Evolutionary conservation across 2,113 vertebrate genomes (phyloP).

Genomic region (Platanista minor): DNA sequence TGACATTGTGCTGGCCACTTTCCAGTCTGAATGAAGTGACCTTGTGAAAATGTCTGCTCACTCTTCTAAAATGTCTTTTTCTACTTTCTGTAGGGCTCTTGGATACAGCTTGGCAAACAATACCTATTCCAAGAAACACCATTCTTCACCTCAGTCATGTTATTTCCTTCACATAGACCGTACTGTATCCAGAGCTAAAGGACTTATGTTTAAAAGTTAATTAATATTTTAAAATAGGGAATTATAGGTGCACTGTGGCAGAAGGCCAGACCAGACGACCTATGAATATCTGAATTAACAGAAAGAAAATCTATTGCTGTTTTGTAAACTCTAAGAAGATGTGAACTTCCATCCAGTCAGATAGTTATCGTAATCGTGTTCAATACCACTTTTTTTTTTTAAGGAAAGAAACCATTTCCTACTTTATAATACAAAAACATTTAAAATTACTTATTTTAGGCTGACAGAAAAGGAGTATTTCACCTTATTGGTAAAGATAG

Average conservation of each 20-base stretch:
- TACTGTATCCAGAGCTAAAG: constrained; percentile 53
- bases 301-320: constrained; percentile 57
- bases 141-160: constrained; percentile 60
- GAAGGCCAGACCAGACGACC: constrained; percentile 58
- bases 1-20: constrained; percentile 82
- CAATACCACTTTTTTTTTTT: constrained; percentile 12
- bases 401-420: constrained; percentile 49
- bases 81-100: constrained; percentile 72
- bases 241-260: constrained; percentile 44
- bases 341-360: constrained; percentile 58
- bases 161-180: constrained; percentile 50
- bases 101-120: constrained; percentile 69
- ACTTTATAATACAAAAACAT: constrained; percentile 56
- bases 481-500: constrained; percentile 32
- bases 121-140: constrained; percentile 72
- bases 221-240: constrained; percentile 73
- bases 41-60: constrained; percentile 78
- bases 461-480: constrained; percentile 41
- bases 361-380: constrained; percentile 61
- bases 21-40: constrained; percentile 78
- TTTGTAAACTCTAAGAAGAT: constrained; percentile 60
- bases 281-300: constrained; percentile 59
- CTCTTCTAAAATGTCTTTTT: constrained; percentile 73
- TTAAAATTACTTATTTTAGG: constrained; percentile 61
- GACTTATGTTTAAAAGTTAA: constrained; percentile 66